Conservation (phyloP, 2,797 vertebrate genomes). For the Mastacembelus armatus region DNA sequence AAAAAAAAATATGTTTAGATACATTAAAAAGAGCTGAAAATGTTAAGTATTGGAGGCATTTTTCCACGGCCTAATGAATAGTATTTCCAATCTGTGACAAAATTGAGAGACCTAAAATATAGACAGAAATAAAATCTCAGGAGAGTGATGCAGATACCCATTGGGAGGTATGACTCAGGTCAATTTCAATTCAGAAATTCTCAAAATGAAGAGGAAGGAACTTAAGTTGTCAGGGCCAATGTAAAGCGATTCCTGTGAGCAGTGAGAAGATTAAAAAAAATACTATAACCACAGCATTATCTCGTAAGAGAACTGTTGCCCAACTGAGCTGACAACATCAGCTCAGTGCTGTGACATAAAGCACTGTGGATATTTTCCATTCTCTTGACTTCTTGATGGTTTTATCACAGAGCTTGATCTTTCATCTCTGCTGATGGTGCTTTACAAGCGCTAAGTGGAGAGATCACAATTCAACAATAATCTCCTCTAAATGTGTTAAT, state of each 20-base stretch:
- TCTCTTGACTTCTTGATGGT: slow-evolving; percentile 5
- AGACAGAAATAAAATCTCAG: slow-evolving; percentile 17
- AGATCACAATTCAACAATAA: background rate
- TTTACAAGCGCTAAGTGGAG: background rate
- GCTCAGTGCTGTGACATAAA: slow-evolving; percentile 4
- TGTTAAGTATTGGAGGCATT: background rate
- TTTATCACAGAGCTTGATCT: slow-evolving; percentile 2
- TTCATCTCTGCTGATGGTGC: background rate
- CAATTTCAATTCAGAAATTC: slow-evolving; percentile 39
- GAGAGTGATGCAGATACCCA: slow-evolving; percentile 24
- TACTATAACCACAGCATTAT: slow-evolving; percentile 19
- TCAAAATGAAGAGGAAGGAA: slow-evolving; percentile 21
- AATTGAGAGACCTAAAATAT: slow-evolving; percentile 36
- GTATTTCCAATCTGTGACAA: slow-evolving; percentile 3
- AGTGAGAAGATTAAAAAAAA: slow-evolving; percentile 29
- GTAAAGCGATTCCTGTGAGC: slow-evolving; percentile 31
- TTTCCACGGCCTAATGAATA: slow-evolving; percentile 11
- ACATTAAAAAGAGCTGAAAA: background rate
- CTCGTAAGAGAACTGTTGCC: slow-evolving; percentile 25
- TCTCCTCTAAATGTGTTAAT: background rate
- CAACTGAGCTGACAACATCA: slow-evolving; percentile 20
- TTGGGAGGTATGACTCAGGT: slow-evolving; percentile 24
- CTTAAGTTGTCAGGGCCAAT: slow-evolving; percentile 24
- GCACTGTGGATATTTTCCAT: slow-evolving; percentile 14
- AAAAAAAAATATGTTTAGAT: background rate